These are phyloP conservation scores for Brachymystax lenok DNA, from an alignment of 2,797 vertebrate genomes.

Conservation along the genomic window DNA sequence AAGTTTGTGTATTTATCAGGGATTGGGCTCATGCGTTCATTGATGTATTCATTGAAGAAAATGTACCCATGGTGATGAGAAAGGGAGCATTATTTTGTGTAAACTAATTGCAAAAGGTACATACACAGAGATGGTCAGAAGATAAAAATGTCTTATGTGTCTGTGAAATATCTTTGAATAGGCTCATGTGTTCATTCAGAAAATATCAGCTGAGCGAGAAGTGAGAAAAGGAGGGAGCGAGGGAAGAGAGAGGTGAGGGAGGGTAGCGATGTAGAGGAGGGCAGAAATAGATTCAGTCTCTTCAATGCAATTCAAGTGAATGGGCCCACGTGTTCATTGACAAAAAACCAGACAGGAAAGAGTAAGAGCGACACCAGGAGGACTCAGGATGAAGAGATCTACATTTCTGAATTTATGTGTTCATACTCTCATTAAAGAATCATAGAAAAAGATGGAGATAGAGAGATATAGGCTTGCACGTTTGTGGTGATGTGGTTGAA, in stretches of 20 bases:
- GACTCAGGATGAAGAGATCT: neutral
- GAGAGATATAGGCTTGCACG: too few species aligned
- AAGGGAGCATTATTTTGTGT: neutral
- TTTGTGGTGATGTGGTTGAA: neutral
- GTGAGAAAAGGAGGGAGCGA: neutral
- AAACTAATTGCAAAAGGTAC: neutral
- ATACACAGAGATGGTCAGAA: slow-evolving; percentile 35
- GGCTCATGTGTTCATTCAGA: slow-evolving; percentile 43
- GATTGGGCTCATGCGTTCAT: too few species aligned
- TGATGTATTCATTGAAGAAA: too few species aligned
- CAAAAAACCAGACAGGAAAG: neutral
- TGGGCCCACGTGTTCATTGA: slow-evolving; percentile 1
- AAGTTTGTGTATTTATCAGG: too few species aligned
- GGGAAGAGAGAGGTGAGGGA: neutral
- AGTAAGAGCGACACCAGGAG: neutral
- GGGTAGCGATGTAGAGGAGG: neutral
- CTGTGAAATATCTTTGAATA: slow-evolving; percentile 30
- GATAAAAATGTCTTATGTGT: neutral
- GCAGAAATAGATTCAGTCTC: neutral
- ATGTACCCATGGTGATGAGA: neutral
- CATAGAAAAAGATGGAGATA: neutral
- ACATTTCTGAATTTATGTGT: neutral
- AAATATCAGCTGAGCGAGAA: slow-evolving; percentile 15
- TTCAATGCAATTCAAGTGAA: neutral
- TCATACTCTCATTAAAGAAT: neutral